Percentiles rank a stretch among this genome's conserved stretches.
Conservation (phyloP, 2,888 invertebrate species). For the Volucella inflata region DNA sequence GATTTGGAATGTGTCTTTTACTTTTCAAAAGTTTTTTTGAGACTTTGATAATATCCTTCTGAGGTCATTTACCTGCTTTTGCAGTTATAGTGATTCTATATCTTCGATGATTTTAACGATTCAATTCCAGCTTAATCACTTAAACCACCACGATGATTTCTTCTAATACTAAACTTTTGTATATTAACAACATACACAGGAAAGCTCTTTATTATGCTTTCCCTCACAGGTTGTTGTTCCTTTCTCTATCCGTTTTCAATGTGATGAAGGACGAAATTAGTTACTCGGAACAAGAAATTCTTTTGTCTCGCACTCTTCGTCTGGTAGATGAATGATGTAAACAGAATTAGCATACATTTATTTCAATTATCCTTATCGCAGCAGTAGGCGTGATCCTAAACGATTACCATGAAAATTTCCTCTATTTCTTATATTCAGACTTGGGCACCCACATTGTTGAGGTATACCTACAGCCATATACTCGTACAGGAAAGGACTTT, state of each 20-base stretch:
- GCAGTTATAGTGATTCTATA: neutral
- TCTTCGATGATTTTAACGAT: neutral
- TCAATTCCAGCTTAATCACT: neutral
- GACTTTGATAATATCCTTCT: constrained; percentile 11
- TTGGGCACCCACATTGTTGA: neutral
- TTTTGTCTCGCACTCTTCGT: neutral
- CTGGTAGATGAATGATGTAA: constrained; percentile 36
- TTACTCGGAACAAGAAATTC: constrained; percentile 8
- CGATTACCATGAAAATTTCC: constrained; percentile 36
- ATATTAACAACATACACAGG: neutral
- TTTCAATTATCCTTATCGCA: constrained; percentile 58
- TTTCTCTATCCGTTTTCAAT: neutral
- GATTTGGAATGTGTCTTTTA: too few relatives aligned
- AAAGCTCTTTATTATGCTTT: constrained; percentile 23
- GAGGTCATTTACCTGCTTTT: neutral
- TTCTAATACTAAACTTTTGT: neutral
- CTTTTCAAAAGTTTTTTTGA: constrained; percentile 11
- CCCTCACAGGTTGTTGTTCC: neutral
- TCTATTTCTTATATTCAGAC: neutral
- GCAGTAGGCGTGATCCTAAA: constrained; percentile 32
- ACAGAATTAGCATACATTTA: constrained; percentile 67
- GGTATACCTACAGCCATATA: too few relatives aligned
- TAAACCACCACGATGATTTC: neutral
- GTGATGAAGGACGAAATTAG: neutral
- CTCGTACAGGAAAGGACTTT: too few relatives aligned